A percentile compares a stretch with the other conserved stretches of the same genome.
Conservation (phyloP, 1,140 invertebrate genomes). For the Melitaea cinxia region DNA sequence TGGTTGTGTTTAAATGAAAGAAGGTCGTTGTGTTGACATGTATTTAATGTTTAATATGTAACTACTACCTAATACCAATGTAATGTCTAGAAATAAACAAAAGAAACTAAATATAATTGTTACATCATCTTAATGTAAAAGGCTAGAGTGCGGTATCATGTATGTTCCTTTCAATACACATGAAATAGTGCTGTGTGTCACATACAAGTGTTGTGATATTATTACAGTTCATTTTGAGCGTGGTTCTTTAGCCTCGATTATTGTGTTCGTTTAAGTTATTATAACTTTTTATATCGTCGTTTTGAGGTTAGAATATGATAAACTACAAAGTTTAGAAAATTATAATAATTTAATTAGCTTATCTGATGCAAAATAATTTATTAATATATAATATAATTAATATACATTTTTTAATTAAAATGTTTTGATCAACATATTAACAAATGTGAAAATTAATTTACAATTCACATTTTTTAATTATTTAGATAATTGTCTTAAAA, state of each 20-base stretch:
- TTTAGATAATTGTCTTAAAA: no score
- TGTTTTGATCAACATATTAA: no score
- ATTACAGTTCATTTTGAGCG: constrained; percentile 25
- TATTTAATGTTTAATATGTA: constrained; percentile 80
- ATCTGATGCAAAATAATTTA: no score
- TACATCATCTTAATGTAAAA: constrained; percentile 63
- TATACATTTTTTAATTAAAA: no score
- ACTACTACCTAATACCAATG: constrained; percentile 75
- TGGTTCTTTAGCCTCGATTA: neutral
- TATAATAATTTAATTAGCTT: no score
- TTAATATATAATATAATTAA: no score
- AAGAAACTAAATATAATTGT: constrained; percentile 61
- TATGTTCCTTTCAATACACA: neutral
- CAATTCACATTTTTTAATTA: no score
- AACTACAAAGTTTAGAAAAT: no score
- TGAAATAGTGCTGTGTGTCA: neutral
- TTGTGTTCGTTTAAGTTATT: neutral
- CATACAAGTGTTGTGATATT: constrained; percentile 11
- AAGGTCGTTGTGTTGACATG: constrained; percentile 78
- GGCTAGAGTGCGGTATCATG: constrained; percentile 53
- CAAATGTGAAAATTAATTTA: no score
- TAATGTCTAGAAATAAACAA: constrained; percentile 60
- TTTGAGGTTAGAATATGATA: no score
- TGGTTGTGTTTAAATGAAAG: constrained; percentile 76
- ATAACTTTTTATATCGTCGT: no score